phyloP scores from a whole-genome alignment of 2,113 vertebrate genomes.

The Odocoileus hemionus region DNA sequence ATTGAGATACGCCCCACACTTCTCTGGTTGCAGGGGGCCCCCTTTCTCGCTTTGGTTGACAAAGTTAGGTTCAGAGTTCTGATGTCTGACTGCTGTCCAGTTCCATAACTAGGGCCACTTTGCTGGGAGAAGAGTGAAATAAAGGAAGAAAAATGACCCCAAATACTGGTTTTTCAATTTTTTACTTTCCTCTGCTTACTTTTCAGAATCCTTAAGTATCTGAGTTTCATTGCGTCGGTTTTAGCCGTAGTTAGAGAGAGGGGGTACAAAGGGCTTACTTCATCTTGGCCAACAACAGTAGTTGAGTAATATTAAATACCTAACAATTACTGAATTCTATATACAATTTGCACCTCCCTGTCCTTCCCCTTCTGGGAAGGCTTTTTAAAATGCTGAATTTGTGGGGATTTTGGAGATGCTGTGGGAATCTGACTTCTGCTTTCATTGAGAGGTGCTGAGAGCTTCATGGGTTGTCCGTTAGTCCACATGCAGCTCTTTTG shows the following conservation, averaged over 20 bases:
- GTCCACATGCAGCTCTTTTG: not conserved
- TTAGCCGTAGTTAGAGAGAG: not conserved
- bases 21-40: not conserved
- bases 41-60: not conserved
- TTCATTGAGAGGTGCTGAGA: not conserved
- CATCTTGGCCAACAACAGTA: not conserved
- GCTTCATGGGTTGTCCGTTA: not conserved
- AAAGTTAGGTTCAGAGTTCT: not conserved
- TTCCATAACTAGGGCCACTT: not conserved
- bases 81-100: not conserved
- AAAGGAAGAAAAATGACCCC: not conserved
- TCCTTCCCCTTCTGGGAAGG: not conserved
- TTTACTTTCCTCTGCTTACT: not conserved
- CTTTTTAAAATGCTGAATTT: not conserved
- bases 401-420: not conserved
- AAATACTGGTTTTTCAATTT: not conserved
- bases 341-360: not conserved
- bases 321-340: not conserved
- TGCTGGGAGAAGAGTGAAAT: not conserved
- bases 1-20: not conserved
- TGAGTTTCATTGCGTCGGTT: not conserved
- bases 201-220: not conserved
- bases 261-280: not conserved
- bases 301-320: not conserved
- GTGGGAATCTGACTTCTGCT: not conserved